Percentiles rank a stretch among this genome's conserved stretches.
These are phyloP conservation scores for Melospiza georgiana DNA, from an alignment of 2,113 vertebrate species.

Conservation along the genomic window DNA sequence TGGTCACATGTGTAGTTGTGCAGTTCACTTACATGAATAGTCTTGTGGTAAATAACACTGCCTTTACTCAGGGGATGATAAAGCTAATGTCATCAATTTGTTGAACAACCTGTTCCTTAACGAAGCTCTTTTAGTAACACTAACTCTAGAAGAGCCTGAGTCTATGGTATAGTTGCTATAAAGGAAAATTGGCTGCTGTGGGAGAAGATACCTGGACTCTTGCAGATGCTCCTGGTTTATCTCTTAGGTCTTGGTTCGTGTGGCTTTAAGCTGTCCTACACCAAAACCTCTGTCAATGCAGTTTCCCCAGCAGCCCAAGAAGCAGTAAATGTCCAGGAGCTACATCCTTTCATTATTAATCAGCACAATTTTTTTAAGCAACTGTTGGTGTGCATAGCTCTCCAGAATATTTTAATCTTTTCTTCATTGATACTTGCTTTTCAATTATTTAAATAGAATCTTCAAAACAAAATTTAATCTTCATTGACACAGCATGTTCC, in stretches of 20 bases:
- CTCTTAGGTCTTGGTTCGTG: neutral
- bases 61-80: neutral
- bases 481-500: fast-evolving
- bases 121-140: neutral
- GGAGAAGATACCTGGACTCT: neutral
- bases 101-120: neutral
- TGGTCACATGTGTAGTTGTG: neutral
- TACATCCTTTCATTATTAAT: neutral
- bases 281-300: neutral
- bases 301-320: neutral
- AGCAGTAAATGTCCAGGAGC: neutral
- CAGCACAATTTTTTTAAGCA: neutral
- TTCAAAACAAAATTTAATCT: neutral
- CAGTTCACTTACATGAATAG: neutral
- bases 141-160: neutral
- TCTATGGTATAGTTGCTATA: neutral
- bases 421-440: neutral
- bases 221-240: neutral
- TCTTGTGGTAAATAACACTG: neutral
- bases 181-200: neutral
- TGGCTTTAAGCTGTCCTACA: neutral
- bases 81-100: neutral
- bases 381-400: fast-evolving
- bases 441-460: neutral
- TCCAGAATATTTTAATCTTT: neutral